These are phyloP conservation scores for Pomatorhinus ruficollis DNA, from an alignment of 2,113 vertebrate species.

Conservation along the genomic window DNA sequence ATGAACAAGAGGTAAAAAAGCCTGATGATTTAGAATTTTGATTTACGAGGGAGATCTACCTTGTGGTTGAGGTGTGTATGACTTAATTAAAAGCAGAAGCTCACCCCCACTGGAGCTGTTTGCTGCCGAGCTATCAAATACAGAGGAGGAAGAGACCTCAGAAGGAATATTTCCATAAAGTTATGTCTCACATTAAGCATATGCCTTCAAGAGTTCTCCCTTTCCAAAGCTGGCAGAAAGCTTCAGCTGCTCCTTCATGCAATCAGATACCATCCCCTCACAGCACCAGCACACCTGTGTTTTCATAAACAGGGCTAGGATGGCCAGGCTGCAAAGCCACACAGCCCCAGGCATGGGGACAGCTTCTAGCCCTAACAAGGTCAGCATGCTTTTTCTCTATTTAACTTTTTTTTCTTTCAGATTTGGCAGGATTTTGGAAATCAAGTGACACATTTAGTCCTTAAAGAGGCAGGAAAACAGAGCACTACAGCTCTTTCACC, in stretches of 20 bases:
- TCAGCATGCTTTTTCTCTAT: neutral
- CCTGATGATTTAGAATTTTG: neutral
- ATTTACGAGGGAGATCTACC: slow-evolving; percentile 6
- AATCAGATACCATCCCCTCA: neutral
- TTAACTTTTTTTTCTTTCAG: neutral
- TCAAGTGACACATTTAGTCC: neutral
- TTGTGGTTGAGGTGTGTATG: neutral
- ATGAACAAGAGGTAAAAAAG: neutral
- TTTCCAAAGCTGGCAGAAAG: neutral
- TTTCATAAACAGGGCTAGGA: neutral
- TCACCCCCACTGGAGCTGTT: neutral
- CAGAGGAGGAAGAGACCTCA: neutral
- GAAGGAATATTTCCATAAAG: neutral
- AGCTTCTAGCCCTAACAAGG: neutral
- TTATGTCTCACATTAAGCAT: neutral
- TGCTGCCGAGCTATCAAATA: neutral
- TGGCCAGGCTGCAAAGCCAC: neutral
- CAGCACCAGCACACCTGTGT: neutral
- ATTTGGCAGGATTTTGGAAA: neutral
- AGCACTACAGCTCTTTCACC: neutral
- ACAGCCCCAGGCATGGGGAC: neutral
- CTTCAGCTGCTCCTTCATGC: neutral
- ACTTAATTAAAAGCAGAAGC: slow-evolving; percentile 29
- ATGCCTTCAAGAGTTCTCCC: neutral
- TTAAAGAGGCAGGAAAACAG: neutral